These are phyloP conservation scores for Alcis repandata DNA, from an alignment of 2,888 invertebrate species.

Conservation along the genomic window DNA sequence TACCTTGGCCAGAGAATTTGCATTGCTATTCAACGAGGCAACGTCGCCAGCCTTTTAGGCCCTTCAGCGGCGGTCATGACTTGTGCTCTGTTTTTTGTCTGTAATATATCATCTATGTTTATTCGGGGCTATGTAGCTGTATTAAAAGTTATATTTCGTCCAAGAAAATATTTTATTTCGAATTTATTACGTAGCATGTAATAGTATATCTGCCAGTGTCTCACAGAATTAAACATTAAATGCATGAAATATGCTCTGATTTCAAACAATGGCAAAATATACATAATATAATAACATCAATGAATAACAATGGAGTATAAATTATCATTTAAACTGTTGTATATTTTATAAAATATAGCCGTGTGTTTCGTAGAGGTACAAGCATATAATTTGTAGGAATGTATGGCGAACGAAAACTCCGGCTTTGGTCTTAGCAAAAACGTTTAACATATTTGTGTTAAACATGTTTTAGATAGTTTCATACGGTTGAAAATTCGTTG, in stretches of 20 bases:
- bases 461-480: no score
- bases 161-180: background rate
- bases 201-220: slow-evolving; percentile 39
- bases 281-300: slow-evolving; percentile 87
- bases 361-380: slow-evolving; percentile 72
- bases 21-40: no score
- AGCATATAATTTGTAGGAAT: slow-evolving; percentile 69
- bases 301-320: slow-evolving; percentile 87
- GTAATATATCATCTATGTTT: no score
- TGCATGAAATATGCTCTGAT: slow-evolving; percentile 87
- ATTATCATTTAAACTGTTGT: slow-evolving; percentile 87
- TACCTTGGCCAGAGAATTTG: no score
- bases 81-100: no score
- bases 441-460: background rate
- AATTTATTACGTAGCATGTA: background rate
- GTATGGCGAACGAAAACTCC: slow-evolving; percentile 55
- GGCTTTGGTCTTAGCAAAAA: slow-evolving; percentile 7
- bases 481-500: no score
- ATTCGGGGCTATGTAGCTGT: no score
- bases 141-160: no score
- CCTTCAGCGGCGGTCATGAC: no score
- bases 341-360: slow-evolving; percentile 85
- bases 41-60: no score
- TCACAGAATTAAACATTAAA: slow-evolving; percentile 78
- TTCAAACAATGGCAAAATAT: slow-evolving; percentile 87